Evolutionary conservation across 2,113 vertebrate species (phyloP).

Genomic region (Pseudopipra pipra): DNA sequence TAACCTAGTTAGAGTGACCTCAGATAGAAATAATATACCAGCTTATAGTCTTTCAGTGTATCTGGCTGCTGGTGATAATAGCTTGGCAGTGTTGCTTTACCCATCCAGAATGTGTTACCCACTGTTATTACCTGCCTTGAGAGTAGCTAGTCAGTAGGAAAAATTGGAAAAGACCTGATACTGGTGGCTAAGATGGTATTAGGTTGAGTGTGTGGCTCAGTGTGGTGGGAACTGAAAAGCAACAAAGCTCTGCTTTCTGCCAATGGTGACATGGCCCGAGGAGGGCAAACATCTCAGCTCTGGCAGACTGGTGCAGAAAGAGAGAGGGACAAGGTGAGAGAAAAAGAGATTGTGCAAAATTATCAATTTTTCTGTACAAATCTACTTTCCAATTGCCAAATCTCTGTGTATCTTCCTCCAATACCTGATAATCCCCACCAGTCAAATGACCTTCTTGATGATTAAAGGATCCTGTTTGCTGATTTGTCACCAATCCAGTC

Average conservation of each 20-base stretch:
- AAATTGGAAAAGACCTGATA: not conserved
- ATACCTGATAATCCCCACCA: not conserved
- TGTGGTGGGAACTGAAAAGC: fast-evolving
- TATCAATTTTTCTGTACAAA: not conserved
- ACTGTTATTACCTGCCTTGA: not conserved
- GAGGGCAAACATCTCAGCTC: fast-evolving
- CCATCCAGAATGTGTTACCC: not conserved
- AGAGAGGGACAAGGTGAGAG: not conserved
- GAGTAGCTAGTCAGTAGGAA: not conserved
- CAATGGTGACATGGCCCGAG: fast-evolving
- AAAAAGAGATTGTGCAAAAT: not conserved
- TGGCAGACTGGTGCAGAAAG: not conserved
- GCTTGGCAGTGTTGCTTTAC: not conserved
- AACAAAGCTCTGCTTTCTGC: not conserved
- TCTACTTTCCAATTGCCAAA: not conserved
- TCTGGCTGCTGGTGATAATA: not conserved
- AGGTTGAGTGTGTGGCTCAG: not conserved
- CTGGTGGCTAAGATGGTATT: not conserved
- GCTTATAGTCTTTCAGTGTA: not conserved
- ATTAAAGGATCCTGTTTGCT: not conserved
- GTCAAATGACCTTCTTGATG: not conserved
- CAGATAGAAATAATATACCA: not conserved
- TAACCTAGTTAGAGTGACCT: not conserved
- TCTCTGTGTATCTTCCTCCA: not conserved
- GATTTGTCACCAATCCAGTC: not conserved